Base-by-base conservation (phyloP, 2,113 vertebrate genomes). In the Nothobranchius kuhntae region DNA sequence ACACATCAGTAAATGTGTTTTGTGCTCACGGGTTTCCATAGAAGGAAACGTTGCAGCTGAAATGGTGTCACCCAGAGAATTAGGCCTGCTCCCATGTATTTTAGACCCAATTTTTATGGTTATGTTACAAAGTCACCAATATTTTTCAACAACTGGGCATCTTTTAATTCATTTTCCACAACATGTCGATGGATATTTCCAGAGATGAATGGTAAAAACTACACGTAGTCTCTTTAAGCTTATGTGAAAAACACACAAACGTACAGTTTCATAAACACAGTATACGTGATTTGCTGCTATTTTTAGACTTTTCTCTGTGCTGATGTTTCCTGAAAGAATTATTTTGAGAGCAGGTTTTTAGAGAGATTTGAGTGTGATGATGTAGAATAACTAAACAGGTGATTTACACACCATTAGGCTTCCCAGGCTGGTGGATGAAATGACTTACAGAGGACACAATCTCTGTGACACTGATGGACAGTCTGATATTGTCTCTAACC, bases 381-480 rank as follows among this genome's bases (percentile, higher is more conserved):
- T 69, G 79, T 47, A 55, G 71, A 85, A 79, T 69, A 79, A 61
- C 66, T 80, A 81, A 83, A 80, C 66, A 83, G 70, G 53, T 54
- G 38, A 13, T 85, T 59, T 57, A 14, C 65, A 58, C 51, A 73
- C 61, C 80, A 68, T 74, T 61, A 26, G 61, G 60, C 80, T 84
- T 78, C 65, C 71, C 65, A 26, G 61, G 60, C 80, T 84, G 86
- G 86, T 83, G 81, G 85, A 87, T 88, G 80, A 86, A 87, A 87
- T 78, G 75, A 81, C 75, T 84, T 81, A 76, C 83, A 85, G 82
- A 91, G 85, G 86, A 89, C 87, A 86, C 75, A 65, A 71, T 71
- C 48, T 40, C 67, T 64, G 71, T 86, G 89, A 90, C 88, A 82
- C 80, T 91, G 89, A 91, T 91, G 86, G 89, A 89, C 86, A 90